phyloP scores from a whole-genome alignment of 2,888 invertebrate species.

The Lithodes maja region DNA sequence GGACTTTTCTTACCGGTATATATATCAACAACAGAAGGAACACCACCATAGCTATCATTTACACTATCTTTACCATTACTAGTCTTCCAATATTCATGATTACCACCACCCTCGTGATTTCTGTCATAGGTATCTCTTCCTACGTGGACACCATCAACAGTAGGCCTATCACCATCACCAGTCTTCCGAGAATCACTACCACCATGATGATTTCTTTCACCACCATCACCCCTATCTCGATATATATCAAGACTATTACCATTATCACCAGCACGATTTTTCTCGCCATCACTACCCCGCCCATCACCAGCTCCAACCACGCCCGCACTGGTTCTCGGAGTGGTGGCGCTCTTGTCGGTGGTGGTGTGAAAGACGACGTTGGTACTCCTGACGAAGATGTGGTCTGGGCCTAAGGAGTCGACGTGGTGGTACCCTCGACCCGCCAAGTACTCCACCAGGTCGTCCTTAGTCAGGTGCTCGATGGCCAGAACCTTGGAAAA shows the following conservation, averaged over 20 bases:
- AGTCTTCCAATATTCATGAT: not conserved
- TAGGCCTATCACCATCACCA: not conserved
- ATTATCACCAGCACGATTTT: not conserved
- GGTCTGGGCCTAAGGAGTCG: slow-evolving; percentile 33
- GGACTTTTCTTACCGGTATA: not conserved
- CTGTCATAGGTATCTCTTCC: not conserved
- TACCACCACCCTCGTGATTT: not conserved
- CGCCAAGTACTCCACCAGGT: slow-evolving; percentile 39
- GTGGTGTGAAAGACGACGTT: not conserved
- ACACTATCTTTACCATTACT: not conserved
- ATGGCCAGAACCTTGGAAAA: slow-evolving; percentile 52
- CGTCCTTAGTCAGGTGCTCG: slow-evolving; percentile 50
- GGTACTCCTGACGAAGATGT: slow-evolving; percentile 50
- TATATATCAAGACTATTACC: not conserved
- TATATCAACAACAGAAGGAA: not conserved
- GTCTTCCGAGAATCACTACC: not conserved
- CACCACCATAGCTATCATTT: not conserved
- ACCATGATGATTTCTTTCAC: not conserved
- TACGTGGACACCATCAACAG: not conserved
- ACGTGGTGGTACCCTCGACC: slow-evolving; percentile 49
- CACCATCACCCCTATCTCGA: not conserved
- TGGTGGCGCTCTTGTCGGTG: no score
- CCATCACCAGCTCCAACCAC: not conserved
- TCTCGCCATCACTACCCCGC: not conserved
- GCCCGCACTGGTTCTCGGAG: no score